Evolutionary conservation across 2,113 vertebrate species (phyloP).

Genomic region (Danionella cerebrum): DNA sequence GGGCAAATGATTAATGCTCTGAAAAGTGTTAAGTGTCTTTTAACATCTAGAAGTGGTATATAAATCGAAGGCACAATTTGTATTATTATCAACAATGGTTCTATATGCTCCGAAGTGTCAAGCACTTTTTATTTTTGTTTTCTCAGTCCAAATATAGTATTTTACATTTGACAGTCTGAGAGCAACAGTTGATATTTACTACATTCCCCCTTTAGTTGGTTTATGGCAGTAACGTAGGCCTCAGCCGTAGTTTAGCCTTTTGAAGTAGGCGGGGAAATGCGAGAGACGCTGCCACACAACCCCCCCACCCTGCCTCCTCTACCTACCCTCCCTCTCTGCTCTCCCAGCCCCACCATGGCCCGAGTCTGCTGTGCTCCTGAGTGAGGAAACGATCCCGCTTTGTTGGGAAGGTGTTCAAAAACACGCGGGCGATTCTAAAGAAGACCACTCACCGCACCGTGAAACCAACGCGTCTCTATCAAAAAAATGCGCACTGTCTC

Average conservation of each 20-base stretch:
- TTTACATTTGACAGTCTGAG: too few species aligned
- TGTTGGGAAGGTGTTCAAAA: conserved; percentile 33
- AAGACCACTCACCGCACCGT: not conserved
- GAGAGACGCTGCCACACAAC: conserved; percentile 29
- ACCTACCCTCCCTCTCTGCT: conserved; percentile 14
- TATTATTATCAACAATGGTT: too few species aligned
- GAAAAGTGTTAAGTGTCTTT: too few species aligned
- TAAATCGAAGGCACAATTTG: too few species aligned
- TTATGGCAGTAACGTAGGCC: conserved; percentile 21
- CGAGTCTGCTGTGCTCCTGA: conserved; percentile 4
- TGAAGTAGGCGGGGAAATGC: conserved; percentile 27
- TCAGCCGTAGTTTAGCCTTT: conserved; percentile 21
- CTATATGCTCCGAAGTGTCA: too few species aligned
- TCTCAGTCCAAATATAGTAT: too few species aligned
- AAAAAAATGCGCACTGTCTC: conserved; percentile 62
- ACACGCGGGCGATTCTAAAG: conserved; percentile 33
- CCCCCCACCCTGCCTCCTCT: conserved; percentile 20
- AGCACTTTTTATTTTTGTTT: too few species aligned
- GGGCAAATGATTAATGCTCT: too few species aligned
- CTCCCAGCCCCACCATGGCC: conserved; percentile 14
- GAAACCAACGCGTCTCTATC: not conserved
- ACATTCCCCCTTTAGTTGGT: conserved; percentile 27
- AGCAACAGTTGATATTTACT: conserved; percentile 38
- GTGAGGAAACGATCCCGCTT: conserved; percentile 16
- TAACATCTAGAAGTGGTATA: too few species aligned